Conservation (phyloP, 2,888 invertebrate species). For the Cheilosia vernalis region DNA sequence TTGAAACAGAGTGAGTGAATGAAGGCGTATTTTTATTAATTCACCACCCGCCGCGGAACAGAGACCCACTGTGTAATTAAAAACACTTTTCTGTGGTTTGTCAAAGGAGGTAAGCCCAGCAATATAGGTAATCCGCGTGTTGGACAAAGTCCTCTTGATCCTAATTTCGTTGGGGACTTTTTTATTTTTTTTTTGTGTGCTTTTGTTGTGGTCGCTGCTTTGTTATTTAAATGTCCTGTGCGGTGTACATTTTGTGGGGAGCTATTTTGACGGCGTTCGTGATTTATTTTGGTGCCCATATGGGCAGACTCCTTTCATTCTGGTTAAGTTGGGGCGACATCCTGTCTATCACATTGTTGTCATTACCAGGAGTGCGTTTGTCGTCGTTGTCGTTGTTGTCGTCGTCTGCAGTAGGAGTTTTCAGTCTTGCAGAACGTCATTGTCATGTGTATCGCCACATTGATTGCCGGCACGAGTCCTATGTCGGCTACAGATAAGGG, state of each 20-base stretch:
- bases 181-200: neutral
- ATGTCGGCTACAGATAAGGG: constrained; percentile 53
- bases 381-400: neutral
- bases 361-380: constrained; percentile 37
- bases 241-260: constrained; percentile 57
- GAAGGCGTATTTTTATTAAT: constrained; percentile 66
- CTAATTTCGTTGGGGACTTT: constrained; percentile 24
- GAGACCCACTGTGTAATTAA: constrained; percentile 55
- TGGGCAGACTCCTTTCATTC: constrained; percentile 4
- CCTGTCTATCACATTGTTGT: constrained; percentile 54
- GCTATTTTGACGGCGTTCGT: constrained; percentile 59
- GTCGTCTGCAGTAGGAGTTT: constrained; percentile 10
- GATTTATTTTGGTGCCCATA: constrained; percentile 58
- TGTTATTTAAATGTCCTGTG: constrained; percentile 26
- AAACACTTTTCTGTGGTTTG: constrained; percentile 56
- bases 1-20: constrained; percentile 74
- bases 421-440: constrained; percentile 26
- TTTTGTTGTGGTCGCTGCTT: neutral
- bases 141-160: constrained; percentile 56
- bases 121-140: constrained; percentile 58
- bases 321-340: constrained; percentile 10
- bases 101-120: neutral
- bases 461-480: constrained; percentile 66
- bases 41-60: constrained; percentile 41
- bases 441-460: constrained; percentile 53